These are phyloP conservation scores for Andrena bicolor DNA, from an alignment of 2,888 invertebrate genomes.

Conservation along the genomic window DNA sequence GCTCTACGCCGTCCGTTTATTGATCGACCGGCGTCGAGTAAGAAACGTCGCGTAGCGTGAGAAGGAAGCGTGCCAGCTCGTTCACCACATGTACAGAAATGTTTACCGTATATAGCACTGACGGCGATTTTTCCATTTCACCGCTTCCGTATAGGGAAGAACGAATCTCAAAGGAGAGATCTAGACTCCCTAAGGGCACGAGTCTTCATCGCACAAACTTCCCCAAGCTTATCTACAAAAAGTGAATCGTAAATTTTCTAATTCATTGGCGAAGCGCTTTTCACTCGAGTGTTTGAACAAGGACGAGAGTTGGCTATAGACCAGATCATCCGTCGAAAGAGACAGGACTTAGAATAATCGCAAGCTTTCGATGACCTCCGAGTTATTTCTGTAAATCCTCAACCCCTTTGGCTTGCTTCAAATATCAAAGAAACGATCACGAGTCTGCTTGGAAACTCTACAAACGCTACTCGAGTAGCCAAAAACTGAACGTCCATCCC, in stretches of 20 bases:
- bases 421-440: too few relatives aligned
- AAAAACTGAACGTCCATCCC: too few relatives aligned
- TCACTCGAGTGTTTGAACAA: not conserved
- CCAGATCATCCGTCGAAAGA: not conserved
- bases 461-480: too few relatives aligned
- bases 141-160: not conserved
- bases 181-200: not conserved
- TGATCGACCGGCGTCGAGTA: slow-evolving; percentile 70
- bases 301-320: too few relatives aligned
- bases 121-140: not conserved
- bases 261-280: not conserved
- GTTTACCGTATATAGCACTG: slow-evolving; percentile 54
- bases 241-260: not conserved
- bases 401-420: too few relatives aligned
- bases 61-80: slow-evolving; percentile 71
- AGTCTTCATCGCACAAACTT: too few relatives aligned
- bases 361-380: too few relatives aligned
- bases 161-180: not conserved
- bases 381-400: too few relatives aligned
- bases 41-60: slow-evolving; percentile 75
- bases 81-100: slow-evolving; percentile 63
- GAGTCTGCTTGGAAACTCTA: too few relatives aligned
- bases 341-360: too few relatives aligned
- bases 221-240: not conserved
- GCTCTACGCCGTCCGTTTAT: slow-evolving; percentile 60